Evolutionary conservation across 2,113 vertebrate genomes (phyloP), one percentile per base, ranked within the genome.

Genomic region (Andinoacara biseriatus): DNA sequence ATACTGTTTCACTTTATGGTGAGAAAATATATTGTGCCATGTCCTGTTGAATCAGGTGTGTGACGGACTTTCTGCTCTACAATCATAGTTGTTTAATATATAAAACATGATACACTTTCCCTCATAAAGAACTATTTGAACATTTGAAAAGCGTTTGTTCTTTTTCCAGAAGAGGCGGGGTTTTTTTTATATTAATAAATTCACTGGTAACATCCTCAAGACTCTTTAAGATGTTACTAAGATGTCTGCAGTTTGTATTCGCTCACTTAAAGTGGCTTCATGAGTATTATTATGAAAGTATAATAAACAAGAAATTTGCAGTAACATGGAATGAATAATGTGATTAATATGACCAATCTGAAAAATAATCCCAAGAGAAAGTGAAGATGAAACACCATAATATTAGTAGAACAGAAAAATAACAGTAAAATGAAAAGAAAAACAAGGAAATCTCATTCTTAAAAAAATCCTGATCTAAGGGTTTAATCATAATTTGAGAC

Each of bases 11-110:
- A 67, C 22, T 40, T 67, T 56, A 3, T 43, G 17, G 7, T 93
- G 87, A 80, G 91, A 89, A 91, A 69, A 40, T 63, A 1, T 24
- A 54, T 49, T 26, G 20, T 14, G 31, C 4, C n/a, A 6, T 52
- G 5, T 14, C 31, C 20, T 85, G 69, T 94, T 93, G 79, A 85
- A 38, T 78, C 90, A 92, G 91, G 56, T 92, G 91, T 58, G 54
- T 52, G 7, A 78, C 82, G 74, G 85, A 87, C 58, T 76, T 87
- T 82, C 54, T 26, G 49, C 13, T 33, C 35, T 52, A 75, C 61
- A 29, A 78, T 76, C 54, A 77, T 20, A 35, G 83, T 83, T 90
- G 76, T 85, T 2, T 3, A 2, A 10, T 10, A 29, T 67, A 13
- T 14, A 31, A 0, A 18, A 52, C 38, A 52, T 18, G 7, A 58